Conservation (phyloP, 2,797 vertebrate genomes). For the Catharus ustulatus region DNA sequence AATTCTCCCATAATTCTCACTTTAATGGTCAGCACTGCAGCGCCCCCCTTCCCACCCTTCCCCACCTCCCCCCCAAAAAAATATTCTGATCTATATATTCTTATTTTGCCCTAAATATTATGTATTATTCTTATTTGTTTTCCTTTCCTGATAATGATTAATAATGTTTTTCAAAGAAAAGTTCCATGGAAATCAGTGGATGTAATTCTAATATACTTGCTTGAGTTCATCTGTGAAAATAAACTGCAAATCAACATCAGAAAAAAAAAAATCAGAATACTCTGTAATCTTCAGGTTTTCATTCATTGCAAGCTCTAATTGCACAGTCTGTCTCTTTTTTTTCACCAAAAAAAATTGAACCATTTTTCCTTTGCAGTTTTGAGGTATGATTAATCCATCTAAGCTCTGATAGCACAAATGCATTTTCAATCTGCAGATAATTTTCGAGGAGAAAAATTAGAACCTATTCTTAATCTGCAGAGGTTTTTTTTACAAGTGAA, state of each 20-base stretch:
- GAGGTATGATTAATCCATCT: not conserved
- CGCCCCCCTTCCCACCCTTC: fast-evolving
- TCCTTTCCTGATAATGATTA: not conserved
- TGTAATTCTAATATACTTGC: not conserved
- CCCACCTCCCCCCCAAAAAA: too few species aligned
- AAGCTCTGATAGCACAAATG: not conserved
- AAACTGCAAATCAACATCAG: not conserved
- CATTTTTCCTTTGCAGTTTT: not conserved
- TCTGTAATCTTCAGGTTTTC: not conserved
- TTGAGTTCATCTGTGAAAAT: not conserved
- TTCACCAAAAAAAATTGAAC: not conserved
- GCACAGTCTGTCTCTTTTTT: not conserved
- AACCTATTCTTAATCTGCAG: not conserved
- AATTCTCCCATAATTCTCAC: not conserved
- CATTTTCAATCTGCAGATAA: not conserved
- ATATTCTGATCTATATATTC: not conserved
- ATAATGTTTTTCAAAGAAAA: not conserved
- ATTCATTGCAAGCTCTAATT: not conserved
- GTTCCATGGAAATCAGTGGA: not conserved
- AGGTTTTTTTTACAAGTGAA: not conserved
- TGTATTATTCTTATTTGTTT: not conserved
- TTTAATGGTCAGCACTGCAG: not conserved
- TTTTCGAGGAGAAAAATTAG: not conserved
- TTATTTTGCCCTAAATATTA: not conserved
- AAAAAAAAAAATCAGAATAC: not conserved